These are phyloP conservation scores for Tragelaphus strepsiceros DNA, from an alignment of 2,113 vertebrate genomes.

Conservation along the genomic window DNA sequence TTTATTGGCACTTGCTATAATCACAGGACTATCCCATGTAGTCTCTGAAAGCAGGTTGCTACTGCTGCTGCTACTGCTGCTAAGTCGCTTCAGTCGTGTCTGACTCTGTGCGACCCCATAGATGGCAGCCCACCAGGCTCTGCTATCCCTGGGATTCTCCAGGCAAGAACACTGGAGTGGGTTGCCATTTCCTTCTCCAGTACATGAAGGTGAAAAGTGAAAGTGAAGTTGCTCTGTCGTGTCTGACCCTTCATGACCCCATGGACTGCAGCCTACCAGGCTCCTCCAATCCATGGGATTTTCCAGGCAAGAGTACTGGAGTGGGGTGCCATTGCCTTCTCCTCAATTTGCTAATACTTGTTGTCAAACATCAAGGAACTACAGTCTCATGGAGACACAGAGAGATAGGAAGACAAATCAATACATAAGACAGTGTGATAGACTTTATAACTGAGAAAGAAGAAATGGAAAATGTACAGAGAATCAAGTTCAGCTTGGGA, in stretches of 20 bases:
- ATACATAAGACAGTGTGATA: not conserved
- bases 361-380: not conserved
- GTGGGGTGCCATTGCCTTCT: too few species aligned
- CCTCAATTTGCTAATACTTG: not conserved
- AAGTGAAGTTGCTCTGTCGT: too few species aligned
- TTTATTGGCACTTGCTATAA: not conserved
- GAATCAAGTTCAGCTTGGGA: not conserved
- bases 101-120: too few species aligned
- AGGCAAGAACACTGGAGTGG: too few species aligned
- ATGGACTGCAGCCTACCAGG: too few species aligned
- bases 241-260: too few species aligned
- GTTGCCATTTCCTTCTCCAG: too few species aligned
- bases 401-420: not conserved
- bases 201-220: too few species aligned
- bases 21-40: not conserved
- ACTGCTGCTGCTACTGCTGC: not conserved
- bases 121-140: too few species aligned
- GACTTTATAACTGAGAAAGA: not conserved
- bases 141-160: rapidly evolving
- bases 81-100: too few species aligned
- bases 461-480: not conserved
- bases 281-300: too few species aligned
- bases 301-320: too few species aligned
- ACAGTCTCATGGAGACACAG: not conserved
- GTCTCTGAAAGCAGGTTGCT: not conserved